A percentile compares a stretch with the other conserved stretches of the same genome.
Evolutionary conservation across 2,797 vertebrate species (phyloP).

Genomic region (Setipinna tenuifilis): DNA sequence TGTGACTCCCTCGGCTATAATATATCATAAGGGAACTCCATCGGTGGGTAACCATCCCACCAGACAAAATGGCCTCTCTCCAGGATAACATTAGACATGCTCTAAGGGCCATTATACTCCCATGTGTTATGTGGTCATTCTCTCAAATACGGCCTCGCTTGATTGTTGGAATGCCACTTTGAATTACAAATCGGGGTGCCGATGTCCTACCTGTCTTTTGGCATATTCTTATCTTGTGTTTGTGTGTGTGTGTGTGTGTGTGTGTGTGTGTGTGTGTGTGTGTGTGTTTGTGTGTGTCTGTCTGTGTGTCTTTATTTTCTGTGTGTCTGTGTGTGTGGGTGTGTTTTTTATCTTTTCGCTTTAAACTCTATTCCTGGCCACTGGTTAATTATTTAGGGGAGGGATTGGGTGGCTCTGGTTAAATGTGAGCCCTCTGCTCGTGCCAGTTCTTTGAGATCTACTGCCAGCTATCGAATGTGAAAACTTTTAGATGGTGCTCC

Average conservation of each 20-base stretch:
- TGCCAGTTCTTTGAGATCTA: conserved; percentile 34
- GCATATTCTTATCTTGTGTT: neutral
- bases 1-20: neutral
- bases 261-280: too few species aligned
- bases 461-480: conserved; percentile 26
- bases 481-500: conserved; percentile 29
- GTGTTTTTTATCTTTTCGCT: neutral
- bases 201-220: conserved; percentile 29
- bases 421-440: neutral
- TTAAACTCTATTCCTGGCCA: conserved; percentile 42
- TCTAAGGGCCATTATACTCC: neutral
- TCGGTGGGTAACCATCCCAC: neutral
- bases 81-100: neutral
- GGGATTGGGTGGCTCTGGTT: conserved; percentile 1
- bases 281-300: too few species aligned
- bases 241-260: too few species aligned
- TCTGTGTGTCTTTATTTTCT: too few species aligned
- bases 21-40: neutral
- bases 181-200: neutral
- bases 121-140: neutral
- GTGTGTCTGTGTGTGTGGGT: too few species aligned
- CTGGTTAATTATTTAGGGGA: conserved; percentile 49
- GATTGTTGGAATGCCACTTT: neutral
- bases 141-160: neutral
- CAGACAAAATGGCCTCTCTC: neutral